Conservation (phyloP, 2,797 vertebrate genomes). For the Discoglossus pictus region DNA sequence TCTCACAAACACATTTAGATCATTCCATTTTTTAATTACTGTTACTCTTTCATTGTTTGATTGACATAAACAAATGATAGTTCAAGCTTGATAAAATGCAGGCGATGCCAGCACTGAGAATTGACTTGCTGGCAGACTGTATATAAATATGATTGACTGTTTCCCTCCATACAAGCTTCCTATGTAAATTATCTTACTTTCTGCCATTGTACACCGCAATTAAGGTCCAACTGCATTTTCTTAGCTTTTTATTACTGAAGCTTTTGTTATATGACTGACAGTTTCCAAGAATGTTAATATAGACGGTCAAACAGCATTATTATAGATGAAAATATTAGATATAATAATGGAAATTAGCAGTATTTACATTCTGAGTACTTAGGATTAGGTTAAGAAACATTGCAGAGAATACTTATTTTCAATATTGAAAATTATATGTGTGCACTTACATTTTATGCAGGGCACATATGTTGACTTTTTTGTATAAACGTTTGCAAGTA, state of each 20-base stretch:
- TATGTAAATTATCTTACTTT: background rate
- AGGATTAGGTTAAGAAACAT: background rate
- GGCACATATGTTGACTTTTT: background rate
- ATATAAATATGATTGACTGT: constrained; percentile 26
- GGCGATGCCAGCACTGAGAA: background rate
- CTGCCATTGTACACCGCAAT: constrained; percentile 1
- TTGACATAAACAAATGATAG: constrained; percentile 7
- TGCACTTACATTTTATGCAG: background rate
- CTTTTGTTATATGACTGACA: constrained; percentile 34
- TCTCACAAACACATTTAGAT: too few species aligned
- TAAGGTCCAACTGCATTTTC: constrained; percentile 3
- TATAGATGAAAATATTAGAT: constrained; percentile 21
- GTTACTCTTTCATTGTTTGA: background rate
- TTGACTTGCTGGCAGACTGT: constrained; percentile 5
- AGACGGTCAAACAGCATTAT: constrained; percentile 27
- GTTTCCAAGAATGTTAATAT: constrained; percentile 38
- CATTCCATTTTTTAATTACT: background rate
- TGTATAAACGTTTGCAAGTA: constrained; percentile 23
- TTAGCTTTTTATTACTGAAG: constrained; percentile 11
- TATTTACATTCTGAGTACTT: constrained; percentile 16
- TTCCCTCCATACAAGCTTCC: background rate
- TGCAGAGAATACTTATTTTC: background rate
- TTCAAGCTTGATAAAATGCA: background rate
- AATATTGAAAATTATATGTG: background rate
- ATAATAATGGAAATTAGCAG: constrained; percentile 27